These are phyloP conservation scores for Aphidius gifuensis DNA, from an alignment of 1,140 invertebrate species.

Conservation along the genomic window DNA sequence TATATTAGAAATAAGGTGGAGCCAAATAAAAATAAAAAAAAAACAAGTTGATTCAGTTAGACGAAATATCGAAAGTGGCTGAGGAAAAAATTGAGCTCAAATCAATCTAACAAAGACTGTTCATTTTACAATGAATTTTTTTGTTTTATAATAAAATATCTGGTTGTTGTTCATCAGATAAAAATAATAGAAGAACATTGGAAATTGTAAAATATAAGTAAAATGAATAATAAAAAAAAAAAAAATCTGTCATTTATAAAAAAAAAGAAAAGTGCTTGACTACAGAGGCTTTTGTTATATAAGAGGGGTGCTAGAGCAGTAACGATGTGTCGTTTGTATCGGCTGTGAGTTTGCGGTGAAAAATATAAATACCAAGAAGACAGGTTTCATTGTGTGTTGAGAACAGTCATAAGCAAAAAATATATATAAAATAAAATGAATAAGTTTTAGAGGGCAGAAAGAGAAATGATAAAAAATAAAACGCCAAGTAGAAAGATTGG, in stretches of 20 bases:
- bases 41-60: no score
- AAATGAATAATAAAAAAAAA: neutral
- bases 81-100: no score
- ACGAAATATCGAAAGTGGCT: no score
- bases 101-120: no score
- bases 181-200: no score
- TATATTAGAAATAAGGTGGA: no score
- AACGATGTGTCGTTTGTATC: slow-evolving; percentile 25
- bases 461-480: slow-evolving; percentile 5
- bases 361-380: neutral
- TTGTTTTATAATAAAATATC: no score
- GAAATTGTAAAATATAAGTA: neutral
- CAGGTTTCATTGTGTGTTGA: no score
- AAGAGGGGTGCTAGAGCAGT: slow-evolving; percentile 7
- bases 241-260: slow-evolving; percentile 25
- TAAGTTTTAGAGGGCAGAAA: neutral
- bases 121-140: no score
- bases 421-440: neutral
- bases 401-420: no score
- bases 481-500: slow-evolving; percentile 4
- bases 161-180: no score
- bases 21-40: no score
- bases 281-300: neutral
- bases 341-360: slow-evolving; percentile 1
- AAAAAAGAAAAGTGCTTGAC: slow-evolving; percentile 14